These are phyloP conservation scores for Acrossocheilus wenchowensis DNA, from an alignment of 2,797 vertebrate species.

Conservation along the genomic window DNA sequence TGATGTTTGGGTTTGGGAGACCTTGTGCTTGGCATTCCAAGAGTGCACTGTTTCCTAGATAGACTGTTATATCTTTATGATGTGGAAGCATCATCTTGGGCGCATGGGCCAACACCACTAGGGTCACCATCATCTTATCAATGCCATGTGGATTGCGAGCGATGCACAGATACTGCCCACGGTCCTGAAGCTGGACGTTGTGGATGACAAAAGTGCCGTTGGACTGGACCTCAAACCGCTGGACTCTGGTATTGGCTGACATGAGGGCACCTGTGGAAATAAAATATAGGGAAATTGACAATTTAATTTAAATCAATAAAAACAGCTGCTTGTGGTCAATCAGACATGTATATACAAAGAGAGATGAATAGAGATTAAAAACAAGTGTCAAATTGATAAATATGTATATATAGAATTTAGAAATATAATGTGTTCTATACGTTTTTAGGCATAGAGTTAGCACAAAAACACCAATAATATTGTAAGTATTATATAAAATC, in stretches of 20 bases:
- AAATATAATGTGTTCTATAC: background rate
- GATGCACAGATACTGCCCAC: slow-evolving; percentile 90
- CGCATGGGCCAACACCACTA: slow-evolving; percentile 83
- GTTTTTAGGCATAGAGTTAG: background rate
- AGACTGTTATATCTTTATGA: slow-evolving; percentile 84
- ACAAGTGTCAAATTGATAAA: background rate
- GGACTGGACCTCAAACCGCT: slow-evolving; percentile 87
- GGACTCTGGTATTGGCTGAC: slow-evolving; percentile 79
- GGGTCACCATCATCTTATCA: slow-evolving; percentile 80
- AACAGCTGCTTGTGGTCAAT: background rate
- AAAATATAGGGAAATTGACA: background rate
- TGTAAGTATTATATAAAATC: background rate
- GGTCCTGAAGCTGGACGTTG: slow-evolving; percentile 87
- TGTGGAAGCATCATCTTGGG: slow-evolving; percentile 82
- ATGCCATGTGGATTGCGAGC: slow-evolving; percentile 84
- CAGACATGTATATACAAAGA: background rate
- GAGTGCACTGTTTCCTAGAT: slow-evolving; percentile 84
- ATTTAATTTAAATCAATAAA: background rate
- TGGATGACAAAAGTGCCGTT: slow-evolving; percentile 90
- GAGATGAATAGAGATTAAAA: background rate
- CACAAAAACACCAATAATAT: background rate
- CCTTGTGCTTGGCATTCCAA: slow-evolving; percentile 88
- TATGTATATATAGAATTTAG: background rate
- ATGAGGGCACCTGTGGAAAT: slow-evolving; percentile 83
- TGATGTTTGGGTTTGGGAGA: slow-evolving; percentile 84